A percentile compares a stretch with the other conserved stretches of the same genome.
Evolutionary conservation across 2,113 vertebrate genomes (phyloP).

Genomic region (Sinocyclocheilus maitianheensis): DNA sequence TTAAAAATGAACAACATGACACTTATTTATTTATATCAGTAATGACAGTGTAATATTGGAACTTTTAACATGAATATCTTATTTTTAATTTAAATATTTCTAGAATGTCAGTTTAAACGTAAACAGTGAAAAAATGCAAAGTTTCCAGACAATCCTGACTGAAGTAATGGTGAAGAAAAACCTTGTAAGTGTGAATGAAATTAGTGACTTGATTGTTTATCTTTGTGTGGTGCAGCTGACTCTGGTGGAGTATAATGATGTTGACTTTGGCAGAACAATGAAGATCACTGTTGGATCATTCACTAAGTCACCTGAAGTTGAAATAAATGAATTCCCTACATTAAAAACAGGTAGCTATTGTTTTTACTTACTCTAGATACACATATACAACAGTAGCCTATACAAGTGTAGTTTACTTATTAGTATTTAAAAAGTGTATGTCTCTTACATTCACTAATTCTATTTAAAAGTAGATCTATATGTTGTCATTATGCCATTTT

Average conservation of each 20-base stretch:
- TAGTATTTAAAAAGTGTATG: too few species aligned
- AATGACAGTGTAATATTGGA: not conserved
- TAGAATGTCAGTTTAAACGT: not conserved
- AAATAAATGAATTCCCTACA: slow-evolving; percentile 49
- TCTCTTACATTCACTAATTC: too few species aligned
- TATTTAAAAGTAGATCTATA: not conserved
- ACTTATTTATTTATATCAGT: not conserved
- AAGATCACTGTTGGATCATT: slow-evolving; percentile 7
- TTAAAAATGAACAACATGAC: too few species aligned
- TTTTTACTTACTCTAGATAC: not conserved
- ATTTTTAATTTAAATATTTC: not conserved
- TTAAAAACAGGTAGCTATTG: slow-evolving; percentile 61
- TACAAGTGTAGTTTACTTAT: too few species aligned
- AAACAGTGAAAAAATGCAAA: not conserved
- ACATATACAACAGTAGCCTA: not conserved
- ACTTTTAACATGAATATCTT: not conserved
- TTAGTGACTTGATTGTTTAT: not conserved
- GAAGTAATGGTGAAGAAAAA: not conserved
- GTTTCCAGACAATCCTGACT: not conserved
- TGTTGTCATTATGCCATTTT: not conserved
- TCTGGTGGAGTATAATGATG: slow-evolving; percentile 53
- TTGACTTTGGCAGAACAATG: slow-evolving; percentile 62
- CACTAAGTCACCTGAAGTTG: not conserved
- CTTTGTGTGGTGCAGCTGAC: slow-evolving; percentile 58
- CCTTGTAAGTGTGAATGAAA: not conserved